phyloP scores from a whole-genome alignment of 2,888 invertebrate genomes.

The Sympetrum striolatum region DNA sequence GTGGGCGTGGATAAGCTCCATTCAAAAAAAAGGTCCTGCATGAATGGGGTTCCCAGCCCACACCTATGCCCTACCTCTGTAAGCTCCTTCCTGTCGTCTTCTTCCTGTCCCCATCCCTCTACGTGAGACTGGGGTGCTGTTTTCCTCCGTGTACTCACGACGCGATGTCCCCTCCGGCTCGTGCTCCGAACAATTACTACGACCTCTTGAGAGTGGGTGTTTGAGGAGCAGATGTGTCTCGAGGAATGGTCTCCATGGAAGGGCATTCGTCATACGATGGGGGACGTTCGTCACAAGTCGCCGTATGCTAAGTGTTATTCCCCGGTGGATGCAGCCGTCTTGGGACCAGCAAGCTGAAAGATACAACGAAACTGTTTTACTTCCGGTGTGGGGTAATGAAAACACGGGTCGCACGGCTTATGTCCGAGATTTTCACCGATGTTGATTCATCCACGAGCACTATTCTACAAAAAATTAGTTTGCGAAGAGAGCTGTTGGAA shows the following conservation, averaged over 20 bases:
- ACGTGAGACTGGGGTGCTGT: neutral
- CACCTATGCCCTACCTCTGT: neutral
- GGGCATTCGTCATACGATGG: no score
- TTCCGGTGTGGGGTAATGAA: no score
- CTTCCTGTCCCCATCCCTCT: neutral
- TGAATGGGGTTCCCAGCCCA: neutral
- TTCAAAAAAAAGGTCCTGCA: neutral
- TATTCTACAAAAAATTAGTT: no score
- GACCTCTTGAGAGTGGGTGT: neutral
- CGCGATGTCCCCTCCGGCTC: neutral
- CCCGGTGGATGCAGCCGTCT: no score
- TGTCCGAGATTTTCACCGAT: no score
- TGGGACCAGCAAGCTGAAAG: no score
- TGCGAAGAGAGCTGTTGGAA: no score
- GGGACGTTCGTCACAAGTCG: no score
- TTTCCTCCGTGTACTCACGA: neutral
- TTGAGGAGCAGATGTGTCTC: neutral
- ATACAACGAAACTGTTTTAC: no score
- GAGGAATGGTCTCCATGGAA: neutral
- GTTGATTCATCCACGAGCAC: no score
- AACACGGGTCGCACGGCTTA: no score
- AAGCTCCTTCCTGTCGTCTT: neutral
- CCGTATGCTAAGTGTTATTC: no score
- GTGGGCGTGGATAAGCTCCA: neutral
- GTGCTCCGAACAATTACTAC: neutral